Base-by-base conservation (phyloP, 2,888 invertebrate species). In the Leptarthrus brevirostris region DNA sequence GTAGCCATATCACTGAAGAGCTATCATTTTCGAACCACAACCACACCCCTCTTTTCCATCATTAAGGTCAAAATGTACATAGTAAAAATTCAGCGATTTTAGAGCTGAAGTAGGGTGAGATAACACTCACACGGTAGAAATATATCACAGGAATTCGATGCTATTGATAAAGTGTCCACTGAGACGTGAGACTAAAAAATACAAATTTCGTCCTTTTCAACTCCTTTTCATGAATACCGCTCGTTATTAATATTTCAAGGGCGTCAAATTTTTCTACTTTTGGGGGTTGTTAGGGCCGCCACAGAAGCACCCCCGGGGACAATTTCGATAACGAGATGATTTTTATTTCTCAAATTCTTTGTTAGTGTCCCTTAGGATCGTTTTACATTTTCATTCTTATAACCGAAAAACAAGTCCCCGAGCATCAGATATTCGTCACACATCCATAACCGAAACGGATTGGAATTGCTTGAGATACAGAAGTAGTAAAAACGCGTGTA, bases 161-260 rank as follows among this genome's bases (percentile, higher is more conserved):
- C 30, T 30, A 8, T 30, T 30, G 8, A 30, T 8, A 30, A 30
- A 30, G 8, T 30, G 8, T 30, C 16, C 4, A 14, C 44, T 3
- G 44, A 18, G 36, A 36, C 58, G 3, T 6, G 4, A 18, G 64
- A 20, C 64, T 16, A 16, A 64, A 64, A 64, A 24, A 64, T 36
- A 44, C 22, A 64, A 64, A 47, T 64, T 44, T 64, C 16, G 64
- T 36, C 56, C 49, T 36, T 36, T 72, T 58, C 69, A 49, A 56
- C 52, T 75, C 70, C 14, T 72, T 71, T 73, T 40, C 40, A 12
- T 58, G 69, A 73, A 73, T 73, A 66, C 47, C 52, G 56, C 34
- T 73, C 75, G 73, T 75, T 75, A 75, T 75, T 75, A 75, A 75
- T 75, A 75, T 75, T 75, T 73, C 70, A 73, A 64, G 26, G 69